phyloP scores from a whole-genome alignment of 1,140 invertebrate species.

The Steinernema feltiae region DNA sequence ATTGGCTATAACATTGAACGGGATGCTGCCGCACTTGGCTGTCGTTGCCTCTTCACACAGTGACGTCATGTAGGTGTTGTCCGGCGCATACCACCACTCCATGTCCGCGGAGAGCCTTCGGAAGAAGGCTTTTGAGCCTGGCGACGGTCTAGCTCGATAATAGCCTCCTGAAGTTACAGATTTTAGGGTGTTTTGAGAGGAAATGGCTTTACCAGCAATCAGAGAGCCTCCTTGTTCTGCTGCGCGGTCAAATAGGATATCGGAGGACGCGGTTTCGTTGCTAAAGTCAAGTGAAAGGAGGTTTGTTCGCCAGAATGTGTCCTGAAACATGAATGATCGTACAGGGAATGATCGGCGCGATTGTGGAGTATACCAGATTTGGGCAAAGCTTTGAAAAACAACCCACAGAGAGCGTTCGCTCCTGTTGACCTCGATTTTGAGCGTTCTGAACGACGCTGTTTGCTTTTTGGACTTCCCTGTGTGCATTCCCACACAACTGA shows the following conservation, averaged over 20 bases:
- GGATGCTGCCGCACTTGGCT: constrained; percentile 35
- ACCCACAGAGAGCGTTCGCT: background rate
- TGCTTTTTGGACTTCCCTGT: too few relatives aligned
- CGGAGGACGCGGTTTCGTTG: background rate
- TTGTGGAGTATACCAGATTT: too few relatives aligned
- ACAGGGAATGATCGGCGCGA: too few relatives aligned
- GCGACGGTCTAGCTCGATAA: constrained; percentile 28
- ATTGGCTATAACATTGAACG: constrained; percentile 49
- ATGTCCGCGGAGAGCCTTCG: constrained; percentile 26
- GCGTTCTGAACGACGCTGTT: background rate
- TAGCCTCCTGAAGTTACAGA: constrained; percentile 34
- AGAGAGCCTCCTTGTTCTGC: constrained; percentile 27
- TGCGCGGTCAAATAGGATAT: constrained; percentile 39
- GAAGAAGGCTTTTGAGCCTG: constrained; percentile 27
- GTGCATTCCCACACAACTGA: too few relatives aligned
- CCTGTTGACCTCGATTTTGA: background rate
- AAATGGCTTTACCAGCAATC: constrained; percentile 26
- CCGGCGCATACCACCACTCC: constrained; percentile 41
- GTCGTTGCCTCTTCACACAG: constrained; percentile 23
- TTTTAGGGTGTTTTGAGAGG: background rate
- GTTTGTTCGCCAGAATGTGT: constrained; percentile 32
- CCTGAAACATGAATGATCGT: too few relatives aligned
- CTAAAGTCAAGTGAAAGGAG: constrained; percentile 14
- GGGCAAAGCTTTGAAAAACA: background rate
- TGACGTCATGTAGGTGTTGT: constrained; percentile 41